These are phyloP conservation scores for Pandemis heparana DNA, from an alignment of 2,888 invertebrate genomes.

Conservation along the genomic window DNA sequence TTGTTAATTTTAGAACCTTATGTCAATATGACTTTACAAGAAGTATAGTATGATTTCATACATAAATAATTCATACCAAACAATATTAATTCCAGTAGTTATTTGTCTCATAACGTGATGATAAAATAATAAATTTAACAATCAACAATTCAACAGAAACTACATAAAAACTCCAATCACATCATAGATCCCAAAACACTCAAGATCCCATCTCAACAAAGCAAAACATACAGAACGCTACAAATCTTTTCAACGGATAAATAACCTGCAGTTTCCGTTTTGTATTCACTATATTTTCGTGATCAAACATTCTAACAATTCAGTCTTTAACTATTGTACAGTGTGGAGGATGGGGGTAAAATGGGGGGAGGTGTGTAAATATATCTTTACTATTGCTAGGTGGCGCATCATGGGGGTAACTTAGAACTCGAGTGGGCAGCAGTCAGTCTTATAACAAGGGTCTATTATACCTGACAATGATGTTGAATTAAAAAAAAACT, in stretches of 20 bases:
- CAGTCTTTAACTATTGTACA: slow-evolving; percentile 76
- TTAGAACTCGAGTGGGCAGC: slow-evolving; percentile 55
- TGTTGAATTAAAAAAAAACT: not conserved
- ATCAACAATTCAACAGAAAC: no score
- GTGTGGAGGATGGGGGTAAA: slow-evolving; percentile 75
- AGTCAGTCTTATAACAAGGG: slow-evolving; percentile 76
- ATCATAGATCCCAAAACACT: no score
- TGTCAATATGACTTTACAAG: no score
- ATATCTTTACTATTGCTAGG: slow-evolving; percentile 71
- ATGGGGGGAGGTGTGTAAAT: slow-evolving; percentile 69
- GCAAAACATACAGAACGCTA: not conserved
- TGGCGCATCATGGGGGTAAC: slow-evolving; percentile 66
- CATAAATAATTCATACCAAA: no score
- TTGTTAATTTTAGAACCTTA: no score
- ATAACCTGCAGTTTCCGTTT: not conserved
- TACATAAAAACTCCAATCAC: no score
- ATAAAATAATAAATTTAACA: no score
- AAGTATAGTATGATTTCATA: no score
- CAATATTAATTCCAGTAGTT: no score
- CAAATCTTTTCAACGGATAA: not conserved
- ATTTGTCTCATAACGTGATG: no score
- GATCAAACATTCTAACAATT: slow-evolving; percentile 58
- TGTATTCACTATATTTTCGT: not conserved
- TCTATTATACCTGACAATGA: slow-evolving; percentile 44
- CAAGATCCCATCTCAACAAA: no score